These are phyloP conservation scores for Micronycteris hirsuta DNA, from an alignment of 2,113 vertebrate genomes.

Conservation along the genomic window DNA sequence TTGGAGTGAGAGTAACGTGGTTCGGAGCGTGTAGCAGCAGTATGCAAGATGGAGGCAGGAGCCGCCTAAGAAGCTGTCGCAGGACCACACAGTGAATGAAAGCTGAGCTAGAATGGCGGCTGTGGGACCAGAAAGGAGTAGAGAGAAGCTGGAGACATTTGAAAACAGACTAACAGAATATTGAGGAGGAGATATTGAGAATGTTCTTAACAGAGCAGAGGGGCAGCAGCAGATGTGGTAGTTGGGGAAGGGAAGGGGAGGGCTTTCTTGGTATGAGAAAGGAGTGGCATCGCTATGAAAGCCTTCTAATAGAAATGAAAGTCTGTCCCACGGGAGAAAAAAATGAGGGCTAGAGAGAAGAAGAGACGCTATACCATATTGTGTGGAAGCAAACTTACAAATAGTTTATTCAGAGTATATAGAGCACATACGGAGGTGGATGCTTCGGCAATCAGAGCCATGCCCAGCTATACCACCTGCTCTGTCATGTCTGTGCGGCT, in stretches of 20 bases:
- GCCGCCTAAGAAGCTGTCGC: not conserved
- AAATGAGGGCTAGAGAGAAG: not conserved
- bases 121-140: not conserved
- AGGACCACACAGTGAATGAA: not conserved
- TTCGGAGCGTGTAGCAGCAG: not conserved
- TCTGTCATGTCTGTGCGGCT: not conserved
- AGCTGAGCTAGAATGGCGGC: not conserved
- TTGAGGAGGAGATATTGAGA: not conserved
- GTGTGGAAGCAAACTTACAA: not conserved
- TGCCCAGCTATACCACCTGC: not conserved
- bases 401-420: not conserved
- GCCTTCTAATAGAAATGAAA: not conserved
- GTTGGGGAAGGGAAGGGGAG: not conserved
- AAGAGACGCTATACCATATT: not conserved
- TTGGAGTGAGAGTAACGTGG: not conserved
- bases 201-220: not conserved
- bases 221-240: not conserved
- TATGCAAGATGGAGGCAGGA: not conserved
- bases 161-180: not conserved
- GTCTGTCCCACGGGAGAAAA: not conserved
- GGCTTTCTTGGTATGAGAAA: not conserved
- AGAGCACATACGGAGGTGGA: not conserved
- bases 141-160: not conserved
- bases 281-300: not conserved
- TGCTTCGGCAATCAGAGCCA: not conserved